phyloP scores from a whole-genome alignment of 2,797 vertebrate species.

The Toxotes lorentzi region DNA sequence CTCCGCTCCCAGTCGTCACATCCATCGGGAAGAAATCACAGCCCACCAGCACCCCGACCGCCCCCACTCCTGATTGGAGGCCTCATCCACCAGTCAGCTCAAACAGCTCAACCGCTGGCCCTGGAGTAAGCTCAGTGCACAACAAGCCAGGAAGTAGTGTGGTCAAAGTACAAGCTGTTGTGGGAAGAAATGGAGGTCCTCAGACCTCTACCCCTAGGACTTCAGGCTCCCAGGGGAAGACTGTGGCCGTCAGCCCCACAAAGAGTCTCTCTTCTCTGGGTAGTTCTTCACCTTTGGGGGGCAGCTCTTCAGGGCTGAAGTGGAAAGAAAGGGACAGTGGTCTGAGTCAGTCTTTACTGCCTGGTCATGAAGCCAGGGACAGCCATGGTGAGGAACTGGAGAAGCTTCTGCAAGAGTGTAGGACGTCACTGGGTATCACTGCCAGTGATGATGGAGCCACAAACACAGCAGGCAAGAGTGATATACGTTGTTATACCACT shows the following conservation, averaged over 20 bases:
- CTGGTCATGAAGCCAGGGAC: slow-evolving; percentile 24
- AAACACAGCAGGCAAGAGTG: slow-evolving; percentile 72
- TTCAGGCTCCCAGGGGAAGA: slow-evolving; percentile 44
- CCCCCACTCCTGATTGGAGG: slow-evolving; percentile 55
- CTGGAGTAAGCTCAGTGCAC: slow-evolving; percentile 36
- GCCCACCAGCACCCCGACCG: neutral
- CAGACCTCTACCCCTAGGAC: slow-evolving; percentile 58
- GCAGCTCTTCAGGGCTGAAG: slow-evolving; percentile 41
- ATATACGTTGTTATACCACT: neutral
- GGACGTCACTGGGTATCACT: slow-evolving; percentile 66
- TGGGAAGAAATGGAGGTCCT: slow-evolving; percentile 62
- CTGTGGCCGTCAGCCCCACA: slow-evolving; percentile 43
- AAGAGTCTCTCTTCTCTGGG: slow-evolving; percentile 53
- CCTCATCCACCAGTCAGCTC: slow-evolving; percentile 45
- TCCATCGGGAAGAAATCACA: slow-evolving; percentile 55
- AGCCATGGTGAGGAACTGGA: slow-evolving; percentile 64
- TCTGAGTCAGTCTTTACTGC: slow-evolving; percentile 62
- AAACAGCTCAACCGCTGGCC: slow-evolving; percentile 35
- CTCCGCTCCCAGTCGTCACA: slow-evolving; percentile 34
- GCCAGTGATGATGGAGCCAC: slow-evolving; percentile 54
- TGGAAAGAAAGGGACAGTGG: slow-evolving; percentile 76
- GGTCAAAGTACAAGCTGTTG: slow-evolving; percentile 38
- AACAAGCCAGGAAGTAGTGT: slow-evolving; percentile 49
- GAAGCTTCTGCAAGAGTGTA: slow-evolving; percentile 80
- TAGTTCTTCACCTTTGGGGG: slow-evolving; percentile 46